A percentile compares a stretch with the other conserved stretches of the same genome.
phyloP scores from a whole-genome alignment of 1,140 invertebrate species.

The Scylla paramamosain region DNA sequence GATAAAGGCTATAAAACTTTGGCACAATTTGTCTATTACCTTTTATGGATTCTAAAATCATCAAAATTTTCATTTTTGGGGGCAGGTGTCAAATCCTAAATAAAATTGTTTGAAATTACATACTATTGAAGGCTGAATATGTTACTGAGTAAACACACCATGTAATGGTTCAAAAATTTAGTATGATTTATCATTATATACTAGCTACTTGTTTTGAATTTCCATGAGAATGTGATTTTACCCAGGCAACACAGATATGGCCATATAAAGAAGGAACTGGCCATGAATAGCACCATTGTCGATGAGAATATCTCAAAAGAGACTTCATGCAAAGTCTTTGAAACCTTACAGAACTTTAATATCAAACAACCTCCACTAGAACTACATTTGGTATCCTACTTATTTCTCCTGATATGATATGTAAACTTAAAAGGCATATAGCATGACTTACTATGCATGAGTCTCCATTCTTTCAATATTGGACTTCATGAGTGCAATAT shows the following conservation, averaged over 20 bases:
- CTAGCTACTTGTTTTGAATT: background rate
- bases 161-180: background rate
- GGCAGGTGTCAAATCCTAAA: background rate
- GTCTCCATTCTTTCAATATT: constrained; percentile 73
- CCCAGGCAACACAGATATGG: background rate
- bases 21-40: background rate
- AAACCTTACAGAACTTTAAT: background rate
- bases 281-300: constrained; percentile 7
- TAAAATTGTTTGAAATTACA: background rate
- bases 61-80: no score
- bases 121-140: background rate
- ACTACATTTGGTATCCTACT: no score
- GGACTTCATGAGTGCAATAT: constrained; percentile 69
- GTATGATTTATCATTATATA: background rate
- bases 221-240: background rate
- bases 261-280: background rate
- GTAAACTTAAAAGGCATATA: background rate
- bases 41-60: background rate
- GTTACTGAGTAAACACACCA: background rate
- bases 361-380: background rate
- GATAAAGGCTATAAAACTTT: background rate
- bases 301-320: background rate
- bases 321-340: background rate
- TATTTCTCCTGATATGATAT: background rate
- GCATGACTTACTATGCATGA: constrained; percentile 73